Evolutionary conservation across 2,797 vertebrate genomes (phyloP).

Genomic region (Pitangus sulphuratus): DNA sequence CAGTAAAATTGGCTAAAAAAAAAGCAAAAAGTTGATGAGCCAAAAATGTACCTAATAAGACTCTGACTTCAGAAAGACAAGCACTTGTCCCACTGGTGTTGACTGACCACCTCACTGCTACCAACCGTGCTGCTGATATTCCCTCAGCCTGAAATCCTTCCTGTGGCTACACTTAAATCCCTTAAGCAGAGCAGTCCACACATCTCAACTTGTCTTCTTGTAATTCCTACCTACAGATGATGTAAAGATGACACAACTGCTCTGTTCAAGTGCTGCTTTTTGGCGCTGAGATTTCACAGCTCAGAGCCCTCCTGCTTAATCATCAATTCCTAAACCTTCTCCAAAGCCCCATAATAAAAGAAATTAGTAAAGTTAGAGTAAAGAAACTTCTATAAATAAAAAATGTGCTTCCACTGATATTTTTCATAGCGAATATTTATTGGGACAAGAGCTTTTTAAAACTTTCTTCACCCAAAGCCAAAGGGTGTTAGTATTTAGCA

Average conservation of each 20-base stretch:
- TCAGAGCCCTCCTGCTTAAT: neutral
- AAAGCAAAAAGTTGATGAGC: neutral
- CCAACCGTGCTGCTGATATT: fast-evolving
- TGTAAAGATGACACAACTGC: neutral
- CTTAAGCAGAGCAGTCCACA: neutral
- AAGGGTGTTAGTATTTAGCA: neutral
- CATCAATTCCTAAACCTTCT: neutral
- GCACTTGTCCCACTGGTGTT: neutral
- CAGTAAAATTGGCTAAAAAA: neutral
- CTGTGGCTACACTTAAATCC: neutral
- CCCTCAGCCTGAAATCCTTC: neutral
- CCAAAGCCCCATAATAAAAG: neutral
- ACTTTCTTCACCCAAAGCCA: neutral
- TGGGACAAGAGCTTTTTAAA: neutral
- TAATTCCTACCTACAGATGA: neutral
- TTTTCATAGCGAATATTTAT: neutral
- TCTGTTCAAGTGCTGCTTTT: neutral
- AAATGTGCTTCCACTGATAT: neutral
- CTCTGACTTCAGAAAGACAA: neutral
- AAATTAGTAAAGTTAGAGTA: neutral
- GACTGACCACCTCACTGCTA: neutral
- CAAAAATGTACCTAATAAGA: neutral
- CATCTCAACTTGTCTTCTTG: neutral
- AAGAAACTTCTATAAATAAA: neutral
- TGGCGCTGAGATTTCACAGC: neutral